Evolutionary conservation across 2,113 vertebrate genomes (phyloP).

Genomic region (Nesogale talazaci): DNA sequence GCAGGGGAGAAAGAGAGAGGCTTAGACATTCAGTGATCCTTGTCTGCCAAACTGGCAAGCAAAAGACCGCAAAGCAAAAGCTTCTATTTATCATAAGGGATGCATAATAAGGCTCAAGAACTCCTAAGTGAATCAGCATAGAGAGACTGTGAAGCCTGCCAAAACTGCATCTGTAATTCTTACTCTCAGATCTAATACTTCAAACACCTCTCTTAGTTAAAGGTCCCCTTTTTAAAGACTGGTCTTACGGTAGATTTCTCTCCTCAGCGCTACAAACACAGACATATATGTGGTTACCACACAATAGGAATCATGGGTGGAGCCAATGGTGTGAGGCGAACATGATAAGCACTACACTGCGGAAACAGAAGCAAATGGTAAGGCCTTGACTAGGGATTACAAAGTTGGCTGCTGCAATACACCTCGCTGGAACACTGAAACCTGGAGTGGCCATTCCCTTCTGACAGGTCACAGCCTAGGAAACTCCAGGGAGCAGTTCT

Average conservation of each 20-base stretch:
- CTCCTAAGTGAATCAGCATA: not conserved
- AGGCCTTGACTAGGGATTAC: not conserved
- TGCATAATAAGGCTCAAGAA: not conserved
- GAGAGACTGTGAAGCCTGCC: not conserved
- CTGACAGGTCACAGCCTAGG: not conserved
- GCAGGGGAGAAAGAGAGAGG: not conserved
- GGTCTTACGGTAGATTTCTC: not conserved
- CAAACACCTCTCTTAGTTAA: not conserved
- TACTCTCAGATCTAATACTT: not conserved
- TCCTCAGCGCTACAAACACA: not conserved
- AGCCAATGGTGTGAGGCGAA: not conserved
- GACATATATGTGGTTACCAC: not conserved
- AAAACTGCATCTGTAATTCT: not conserved
- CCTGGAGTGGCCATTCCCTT: not conserved
- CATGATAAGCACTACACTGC: too few relatives aligned
- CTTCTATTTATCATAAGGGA: not conserved
- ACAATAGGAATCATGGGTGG: not conserved
- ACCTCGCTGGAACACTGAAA: not conserved
- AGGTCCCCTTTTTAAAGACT: not conserved
- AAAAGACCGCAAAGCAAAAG: not conserved
- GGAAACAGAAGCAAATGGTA: too few relatives aligned
- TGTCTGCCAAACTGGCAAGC: not conserved
- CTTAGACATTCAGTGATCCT: not conserved
- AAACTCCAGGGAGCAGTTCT: not conserved
- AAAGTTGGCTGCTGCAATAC: not conserved